Base-by-base conservation (phyloP, 2,113 vertebrate genomes). In the Zosterops pallidus region DNA sequence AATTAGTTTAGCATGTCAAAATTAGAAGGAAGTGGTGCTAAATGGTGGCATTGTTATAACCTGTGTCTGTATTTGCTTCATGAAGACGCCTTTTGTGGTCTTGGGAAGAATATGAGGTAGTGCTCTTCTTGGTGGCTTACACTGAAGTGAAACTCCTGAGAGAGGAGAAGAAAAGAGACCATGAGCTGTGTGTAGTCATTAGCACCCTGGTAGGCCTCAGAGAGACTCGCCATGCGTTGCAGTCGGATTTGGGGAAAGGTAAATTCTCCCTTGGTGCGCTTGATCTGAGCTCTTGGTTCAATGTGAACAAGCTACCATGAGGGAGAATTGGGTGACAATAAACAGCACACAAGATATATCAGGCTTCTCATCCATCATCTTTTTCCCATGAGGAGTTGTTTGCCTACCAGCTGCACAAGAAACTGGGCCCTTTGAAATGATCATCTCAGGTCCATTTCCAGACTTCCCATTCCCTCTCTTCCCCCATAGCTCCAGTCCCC, bases 281-380 rank as follows among this genome's bases (percentile, higher is more conserved):
- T 67, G 35, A 21, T 77, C n/a, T 53, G 46, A 50, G 15, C 26
- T 2, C 23, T 71, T 62, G 22, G 22, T 53, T 74, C 47, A 12
- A 21, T 74, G 20, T 1, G 4, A 56, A 9, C 37, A 74, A 31
- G 59, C 7, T 86, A 21, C 57, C 2, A 0, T 47, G 46, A 22
- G 17, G 11, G 26, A 59, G 33, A 18, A 50, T 11, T 67, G 14
- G 3, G 12, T 52, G 35, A 31, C 20, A 65, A 13, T 6, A 4
- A 9, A 8, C 19, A 25, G 31, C 1, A 0, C 0, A 0, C 11
- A 29, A 25, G 25, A 9, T 79, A 16, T 7, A 12, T 10, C 2
- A 3, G 53, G 59, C 13, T 77, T 60, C 50, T 55, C 14, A 42
- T 64, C 33, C 21, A 10, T 63, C 37, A 37, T 76, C 2, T 1